Percentiles rank a stretch among this genome's conserved stretches.
Conservation (phyloP, 2,888 invertebrate genomes). For the Sphaerophoria taeniata region DNA sequence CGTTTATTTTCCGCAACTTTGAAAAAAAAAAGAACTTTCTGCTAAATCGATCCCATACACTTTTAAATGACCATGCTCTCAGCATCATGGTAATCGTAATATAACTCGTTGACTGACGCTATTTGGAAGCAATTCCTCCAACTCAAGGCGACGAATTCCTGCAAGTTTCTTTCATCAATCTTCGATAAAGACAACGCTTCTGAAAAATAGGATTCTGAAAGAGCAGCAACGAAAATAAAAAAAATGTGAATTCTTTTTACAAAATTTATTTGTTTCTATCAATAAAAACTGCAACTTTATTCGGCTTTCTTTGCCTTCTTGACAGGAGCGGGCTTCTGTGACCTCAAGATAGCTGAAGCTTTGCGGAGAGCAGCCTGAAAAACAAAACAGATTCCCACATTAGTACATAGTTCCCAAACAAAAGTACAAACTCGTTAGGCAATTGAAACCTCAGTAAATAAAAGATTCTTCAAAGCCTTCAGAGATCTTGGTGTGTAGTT, state of each 20-base stretch:
- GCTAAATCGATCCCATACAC: too few relatives aligned
- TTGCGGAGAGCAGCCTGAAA: conserved; percentile 93
- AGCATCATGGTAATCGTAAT: too few relatives aligned
- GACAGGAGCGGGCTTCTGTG: conserved; percentile 93
- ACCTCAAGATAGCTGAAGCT: conserved; percentile 95
- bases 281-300: conserved; percentile 83
- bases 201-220: not conserved
- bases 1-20: too few relatives aligned
- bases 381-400: conserved; percentile 75
- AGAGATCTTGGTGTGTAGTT: conserved; percentile 83
- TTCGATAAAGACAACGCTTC: too few relatives aligned
- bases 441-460: conserved; percentile 42
- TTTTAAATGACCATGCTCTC: too few relatives aligned
- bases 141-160: too few relatives aligned
- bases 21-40: too few relatives aligned
- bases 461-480: conserved; percentile 77
- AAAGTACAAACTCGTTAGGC: not conserved
- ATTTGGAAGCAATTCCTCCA: too few relatives aligned
- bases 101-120: too few relatives aligned
- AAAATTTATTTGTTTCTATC: conserved; percentile 52
- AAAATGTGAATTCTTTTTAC: not conserved
- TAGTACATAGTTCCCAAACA: conserved; percentile 9
- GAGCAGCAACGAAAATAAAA: not conserved
- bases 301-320: conserved; percentile 94
- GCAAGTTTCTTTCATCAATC: too few relatives aligned